phyloP scores from a whole-genome alignment of 2,888 invertebrate genomes.

The Drosophila conformis region DNA sequence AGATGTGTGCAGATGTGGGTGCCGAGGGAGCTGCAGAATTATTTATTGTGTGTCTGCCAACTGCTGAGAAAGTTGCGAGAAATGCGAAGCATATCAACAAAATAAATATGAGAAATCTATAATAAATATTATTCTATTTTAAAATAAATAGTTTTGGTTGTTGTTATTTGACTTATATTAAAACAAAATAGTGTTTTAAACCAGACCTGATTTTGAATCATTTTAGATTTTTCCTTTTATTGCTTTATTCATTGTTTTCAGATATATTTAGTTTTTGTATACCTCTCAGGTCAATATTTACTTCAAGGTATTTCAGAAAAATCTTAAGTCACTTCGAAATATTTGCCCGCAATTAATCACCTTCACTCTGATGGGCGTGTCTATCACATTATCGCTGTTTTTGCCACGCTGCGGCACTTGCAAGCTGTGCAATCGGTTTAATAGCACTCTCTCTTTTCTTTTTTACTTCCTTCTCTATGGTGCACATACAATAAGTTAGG shows the following conservation, averaged over 20 bases:
- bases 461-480: conserved; percentile 33
- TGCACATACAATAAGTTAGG: conserved; percentile 54
- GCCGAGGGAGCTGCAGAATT: conserved; percentile 40
- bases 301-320: not conserved
- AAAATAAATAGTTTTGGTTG: not conserved
- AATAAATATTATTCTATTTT: not conserved
- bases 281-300: not conserved
- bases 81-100: conserved; percentile 11
- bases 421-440: conserved; percentile 58
- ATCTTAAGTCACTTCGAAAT: not conserved
- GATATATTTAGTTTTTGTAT: not conserved
- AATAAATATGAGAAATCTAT: not conserved
- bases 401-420: conserved; percentile 30
- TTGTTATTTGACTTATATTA: not conserved
- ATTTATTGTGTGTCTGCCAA: conserved; percentile 40
- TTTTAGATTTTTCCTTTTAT: not conserved
- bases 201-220: not conserved
- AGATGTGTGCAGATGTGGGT: conserved; percentile 58
- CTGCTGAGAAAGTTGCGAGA: conserved; percentile 34
- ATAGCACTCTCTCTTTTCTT: conserved; percentile 31
- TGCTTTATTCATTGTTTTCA: not conserved
- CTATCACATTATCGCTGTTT: conserved; percentile 61
- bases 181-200: not conserved
- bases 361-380: conserved; percentile 53
- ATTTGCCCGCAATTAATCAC: conserved; percentile 52